phyloP scores from a whole-genome alignment of 1,140 invertebrate species.

The Cydia fagiglandana region DNA sequence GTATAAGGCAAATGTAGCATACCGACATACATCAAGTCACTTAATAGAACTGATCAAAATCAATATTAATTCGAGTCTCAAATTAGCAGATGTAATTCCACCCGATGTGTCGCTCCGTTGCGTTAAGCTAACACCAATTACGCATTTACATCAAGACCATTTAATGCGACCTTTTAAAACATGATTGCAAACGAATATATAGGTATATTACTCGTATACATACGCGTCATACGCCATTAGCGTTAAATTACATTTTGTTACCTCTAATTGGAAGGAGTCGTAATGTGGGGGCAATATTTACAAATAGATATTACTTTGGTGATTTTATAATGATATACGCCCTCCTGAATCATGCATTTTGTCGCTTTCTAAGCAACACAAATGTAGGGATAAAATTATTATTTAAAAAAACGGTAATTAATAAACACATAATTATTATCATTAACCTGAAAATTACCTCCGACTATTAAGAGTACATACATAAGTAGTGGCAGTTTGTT shows the following conservation, averaged over 20 bases:
- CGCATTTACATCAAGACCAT: not conserved
- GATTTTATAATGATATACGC: not conserved
- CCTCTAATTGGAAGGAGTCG: not conserved
- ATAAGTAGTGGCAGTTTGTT: no score
- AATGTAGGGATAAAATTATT: no score
- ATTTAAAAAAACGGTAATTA: no score
- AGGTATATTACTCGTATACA: not conserved
- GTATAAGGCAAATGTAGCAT: not conserved
- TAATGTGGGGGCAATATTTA: not conserved
- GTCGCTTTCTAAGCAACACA: no score
- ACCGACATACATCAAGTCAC: not conserved
- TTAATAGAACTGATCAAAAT: slow-evolving; percentile 18
- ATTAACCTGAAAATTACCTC: no score
- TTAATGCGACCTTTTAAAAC: not conserved
- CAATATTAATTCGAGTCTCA: slow-evolving; percentile 22
- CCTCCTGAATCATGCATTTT: no score
- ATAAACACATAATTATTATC: no score
- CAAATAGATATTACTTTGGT: not conserved
- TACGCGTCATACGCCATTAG: not conserved
- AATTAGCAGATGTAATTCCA: slow-evolving; percentile 27
- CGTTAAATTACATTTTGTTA: not conserved
- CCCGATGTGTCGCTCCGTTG: slow-evolving; percentile 9
- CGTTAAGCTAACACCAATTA: slow-evolving; percentile 25
- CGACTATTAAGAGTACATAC: no score
- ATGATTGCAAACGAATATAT: slow-evolving; percentile 7